Base-by-base conservation (phyloP, 2,113 vertebrate species). In the Colossoma macropomum region DNA sequence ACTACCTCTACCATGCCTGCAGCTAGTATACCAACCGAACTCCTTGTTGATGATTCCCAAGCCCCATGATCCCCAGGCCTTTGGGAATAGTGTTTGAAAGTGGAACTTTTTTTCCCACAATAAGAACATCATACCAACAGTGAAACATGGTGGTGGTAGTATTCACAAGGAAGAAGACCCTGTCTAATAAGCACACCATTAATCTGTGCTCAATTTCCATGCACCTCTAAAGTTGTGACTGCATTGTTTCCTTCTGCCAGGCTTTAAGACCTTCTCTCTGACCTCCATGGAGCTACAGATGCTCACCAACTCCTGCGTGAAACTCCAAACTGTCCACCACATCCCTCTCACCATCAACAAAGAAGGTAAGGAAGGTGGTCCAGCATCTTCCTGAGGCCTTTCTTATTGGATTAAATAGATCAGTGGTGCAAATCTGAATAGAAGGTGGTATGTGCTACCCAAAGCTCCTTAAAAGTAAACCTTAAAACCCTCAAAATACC, bases 261-360 rank as follows among this genome's bases (percentile, higher is more conserved):
- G 98, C 92, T 95, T 97, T 82, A 98, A 97, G 92, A 97, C 96
- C 59, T 96, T 97, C 86, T 96, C 96, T 0, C 90, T 99, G 87
- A 96, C 96, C 0, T 99, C 98, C 0, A 93, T 99, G 94, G 98
- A 99, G 91, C 94, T 99, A 84, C 98, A 99, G 83, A 98, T 98
- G 96, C 92, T 99, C 91, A 99, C 98, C 82, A 99, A 94, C 87
- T 98, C 98, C 0, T 99, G 98, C 41, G 94, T 99, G 89, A 99
- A 99, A 86, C 96, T 99, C 32, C 98, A 99, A 92, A 99, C 97
- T 0, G 97, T 99, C 63, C 98, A 99, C 86, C 95, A 94, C 90
- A 96, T 99, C 81, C 97, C 98, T 0, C 95, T 99, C 68, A 97
- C 96, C 56, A 92, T 96, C 87, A 97, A 96, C 86, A 98, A 97